phyloP scores from a whole-genome alignment of 2,113 vertebrate species.

The Actenoides lindsayi region DNA sequence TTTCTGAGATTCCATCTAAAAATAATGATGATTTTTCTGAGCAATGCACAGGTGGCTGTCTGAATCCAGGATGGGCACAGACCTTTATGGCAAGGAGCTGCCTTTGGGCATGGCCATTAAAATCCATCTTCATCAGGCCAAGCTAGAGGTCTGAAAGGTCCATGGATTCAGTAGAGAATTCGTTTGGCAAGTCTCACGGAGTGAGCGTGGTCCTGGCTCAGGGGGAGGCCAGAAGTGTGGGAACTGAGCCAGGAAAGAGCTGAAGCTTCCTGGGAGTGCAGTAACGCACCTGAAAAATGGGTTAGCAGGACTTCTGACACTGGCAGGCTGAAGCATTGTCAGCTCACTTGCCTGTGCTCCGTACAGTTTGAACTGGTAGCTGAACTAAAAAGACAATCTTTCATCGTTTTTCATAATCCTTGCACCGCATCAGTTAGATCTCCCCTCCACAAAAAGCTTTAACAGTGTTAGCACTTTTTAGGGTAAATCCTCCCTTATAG shows the following conservation, averaged over 20 bases:
- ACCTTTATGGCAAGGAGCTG: background rate
- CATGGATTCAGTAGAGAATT: background rate
- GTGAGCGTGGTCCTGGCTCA: background rate
- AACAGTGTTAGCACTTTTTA: background rate
- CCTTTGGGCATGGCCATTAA: background rate
- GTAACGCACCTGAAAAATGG: background rate
- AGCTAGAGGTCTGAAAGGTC: background rate
- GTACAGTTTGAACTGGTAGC: background rate
- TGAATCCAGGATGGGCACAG: background rate
- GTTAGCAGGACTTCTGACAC: background rate
- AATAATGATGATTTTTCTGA: background rate
- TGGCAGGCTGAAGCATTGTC: background rate
- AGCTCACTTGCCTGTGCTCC: background rate
- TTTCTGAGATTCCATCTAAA: background rate
- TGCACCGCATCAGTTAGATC: background rate
- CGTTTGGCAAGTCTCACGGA: background rate
- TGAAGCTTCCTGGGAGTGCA: background rate
- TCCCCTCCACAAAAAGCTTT: background rate
- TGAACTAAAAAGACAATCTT: background rate
- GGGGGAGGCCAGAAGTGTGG: background rate
- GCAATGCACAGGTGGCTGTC: background rate
- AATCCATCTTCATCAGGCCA: background rate
- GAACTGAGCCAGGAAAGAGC: background rate
- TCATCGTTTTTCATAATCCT: background rate
- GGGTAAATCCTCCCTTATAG: background rate